Base-by-base conservation (phyloP, 2,113 vertebrate species). In the Pachyramphus minor region DNA sequence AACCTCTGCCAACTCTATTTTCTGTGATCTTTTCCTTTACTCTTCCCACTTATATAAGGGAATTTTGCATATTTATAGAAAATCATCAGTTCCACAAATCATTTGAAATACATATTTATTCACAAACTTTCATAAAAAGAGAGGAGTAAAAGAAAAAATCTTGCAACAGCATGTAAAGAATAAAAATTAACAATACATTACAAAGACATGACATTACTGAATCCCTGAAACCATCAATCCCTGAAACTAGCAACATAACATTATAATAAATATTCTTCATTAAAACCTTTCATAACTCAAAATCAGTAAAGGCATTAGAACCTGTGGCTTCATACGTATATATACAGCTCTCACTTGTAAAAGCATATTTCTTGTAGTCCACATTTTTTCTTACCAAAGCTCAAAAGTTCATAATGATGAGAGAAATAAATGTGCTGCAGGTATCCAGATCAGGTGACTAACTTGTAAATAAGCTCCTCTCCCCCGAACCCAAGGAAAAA, bases 401-500 rank as follows among this genome's bases (percentile, higher is more conserved):
- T 87, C 49, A 45, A 7, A 80, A 77, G 16, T 74, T 78, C 14
- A 8, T 55, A 24, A 50, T 9, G 5, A 87, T 5, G 14, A 90
- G 44, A 59, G 21, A 58, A 92, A 72, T 3, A 68, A 84, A 81
- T 12, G 13, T 39, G 24, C 3, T 82, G 44, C 24, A 52, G 19
- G 4, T 55, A 80, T 52, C 56, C 23, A 81, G 35, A 63, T 11
- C 62, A 67, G 33, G 35, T 59, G 33, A 75, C 6, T 56, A 44
- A 45, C 15, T 67, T 39, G 8, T 42, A 72, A 90, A 81, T 2
- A 58, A 50, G 6, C 4, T 78, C 5, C 44, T 86, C 22, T 71
- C 7, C 18, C 30, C 1, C 0, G 0, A 0, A 8, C 3, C 3
- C 5, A 35, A 58, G 11, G 8, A 25, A 53, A 55, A 71, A 30